Conservation (phyloP, 2,888 invertebrate species). For the Scelioninae gen. 2 region DNA sequence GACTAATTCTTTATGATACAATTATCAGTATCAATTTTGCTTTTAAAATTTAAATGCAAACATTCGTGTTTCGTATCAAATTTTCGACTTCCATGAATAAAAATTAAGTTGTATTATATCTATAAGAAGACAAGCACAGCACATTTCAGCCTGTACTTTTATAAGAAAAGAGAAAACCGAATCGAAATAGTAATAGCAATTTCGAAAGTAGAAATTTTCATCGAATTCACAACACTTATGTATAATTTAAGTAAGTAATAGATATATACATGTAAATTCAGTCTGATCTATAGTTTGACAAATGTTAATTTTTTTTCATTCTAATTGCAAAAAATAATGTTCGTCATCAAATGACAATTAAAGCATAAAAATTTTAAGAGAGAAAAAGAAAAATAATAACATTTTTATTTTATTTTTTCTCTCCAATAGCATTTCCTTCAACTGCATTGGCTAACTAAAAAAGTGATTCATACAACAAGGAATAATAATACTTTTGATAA, state of each 20-base stretch:
- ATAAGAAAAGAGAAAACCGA: slow-evolving; percentile 62
- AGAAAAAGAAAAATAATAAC: too few species aligned
- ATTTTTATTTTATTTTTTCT: too few species aligned
- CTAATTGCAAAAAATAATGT: too few species aligned
- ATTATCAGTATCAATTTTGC: neutral
- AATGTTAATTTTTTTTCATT: too few species aligned
- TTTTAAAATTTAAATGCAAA: slow-evolving; percentile 53
- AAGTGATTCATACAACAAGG: too few species aligned
- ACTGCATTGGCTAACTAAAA: too few species aligned
- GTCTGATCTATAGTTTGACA: slow-evolving; percentile 65
- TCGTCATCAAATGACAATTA: too few species aligned
- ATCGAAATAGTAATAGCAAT: slow-evolving; percentile 44
- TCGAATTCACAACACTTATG: slow-evolving; percentile 39
- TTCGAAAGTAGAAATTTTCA: slow-evolving; percentile 54
- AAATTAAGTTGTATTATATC: slow-evolving; percentile 63
- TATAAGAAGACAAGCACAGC: slow-evolving; percentile 67
- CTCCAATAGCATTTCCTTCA: too few species aligned
- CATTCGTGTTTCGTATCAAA: slow-evolving; percentile 62
- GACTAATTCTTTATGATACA: neutral
- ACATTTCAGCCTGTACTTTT: slow-evolving; percentile 71
- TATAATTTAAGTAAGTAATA: slow-evolving; percentile 29
- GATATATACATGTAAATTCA: slow-evolving; percentile 62
- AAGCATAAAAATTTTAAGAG: too few species aligned
- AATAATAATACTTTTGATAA: too few species aligned
- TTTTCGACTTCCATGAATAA: slow-evolving; percentile 66